Percentiles rank a stretch among this genome's conserved stretches.
Conservation (phyloP, 2,113 vertebrate species). For the Epinephelus moara region DNA sequence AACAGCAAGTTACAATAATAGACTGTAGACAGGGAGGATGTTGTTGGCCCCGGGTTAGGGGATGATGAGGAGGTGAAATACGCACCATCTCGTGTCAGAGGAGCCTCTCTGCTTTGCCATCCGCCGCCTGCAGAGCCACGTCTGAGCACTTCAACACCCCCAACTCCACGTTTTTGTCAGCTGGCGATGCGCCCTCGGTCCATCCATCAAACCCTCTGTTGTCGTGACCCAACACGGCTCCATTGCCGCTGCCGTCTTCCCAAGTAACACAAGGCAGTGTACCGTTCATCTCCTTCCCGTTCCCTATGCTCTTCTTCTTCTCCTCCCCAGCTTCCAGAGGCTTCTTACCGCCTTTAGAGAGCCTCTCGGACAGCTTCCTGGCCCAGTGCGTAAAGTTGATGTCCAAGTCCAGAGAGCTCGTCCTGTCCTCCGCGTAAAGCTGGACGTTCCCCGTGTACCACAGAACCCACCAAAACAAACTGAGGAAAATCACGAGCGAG, state of each 20-base stretch:
- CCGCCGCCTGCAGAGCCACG: constrained; percentile 39
- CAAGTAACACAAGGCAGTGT: constrained; percentile 34
- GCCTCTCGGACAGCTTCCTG: constrained; percentile 77
- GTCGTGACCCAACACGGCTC: constrained; percentile 45
- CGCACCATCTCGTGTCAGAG: constrained; percentile 76
- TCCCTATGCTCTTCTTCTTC: constrained; percentile 38
- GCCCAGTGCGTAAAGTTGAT: constrained; percentile 78
- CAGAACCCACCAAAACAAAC: constrained; percentile 84
- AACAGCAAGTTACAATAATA: constrained; percentile 3
- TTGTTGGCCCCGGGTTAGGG: background rate
- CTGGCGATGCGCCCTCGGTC: constrained; percentile 28
- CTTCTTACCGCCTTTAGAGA: constrained; percentile 72
- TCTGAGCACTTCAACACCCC: constrained; percentile 61
- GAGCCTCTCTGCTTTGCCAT: constrained; percentile 63
- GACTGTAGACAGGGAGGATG: background rate
- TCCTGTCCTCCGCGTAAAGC: constrained; percentile 53
- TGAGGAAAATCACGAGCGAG: constrained; percentile 81
- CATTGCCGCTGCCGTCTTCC: constrained; percentile 22
- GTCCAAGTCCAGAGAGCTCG: constrained; percentile 63
- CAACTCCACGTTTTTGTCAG: constrained; percentile 73
- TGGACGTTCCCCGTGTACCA: constrained; percentile 85
- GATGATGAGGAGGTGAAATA: constrained; percentile 7
- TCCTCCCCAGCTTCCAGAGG: constrained; percentile 55
- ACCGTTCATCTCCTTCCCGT: constrained; percentile 58
- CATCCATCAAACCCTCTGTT: constrained; percentile 76